Percentiles rank a stretch among this genome's conserved stretches.
Conservation (phyloP, 2,113 vertebrate species). For the Hemichromis elongatus region DNA sequence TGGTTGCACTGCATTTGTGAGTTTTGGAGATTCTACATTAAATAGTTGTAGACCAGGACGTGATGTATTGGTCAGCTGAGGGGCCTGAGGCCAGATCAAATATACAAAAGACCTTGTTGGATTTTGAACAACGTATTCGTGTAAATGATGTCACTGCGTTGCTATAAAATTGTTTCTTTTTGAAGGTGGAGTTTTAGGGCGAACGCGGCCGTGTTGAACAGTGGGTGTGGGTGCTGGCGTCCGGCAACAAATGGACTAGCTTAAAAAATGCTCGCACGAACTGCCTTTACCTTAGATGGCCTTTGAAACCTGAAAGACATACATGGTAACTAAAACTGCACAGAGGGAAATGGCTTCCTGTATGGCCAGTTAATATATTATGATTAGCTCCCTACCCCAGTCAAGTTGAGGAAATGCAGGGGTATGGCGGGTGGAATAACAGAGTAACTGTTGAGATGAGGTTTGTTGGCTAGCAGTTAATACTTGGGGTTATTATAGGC, state of each 20-base stretch:
- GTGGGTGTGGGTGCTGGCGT: conserved; percentile 29
- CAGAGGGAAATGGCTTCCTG: conserved; percentile 52
- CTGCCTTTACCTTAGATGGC: conserved; percentile 58
- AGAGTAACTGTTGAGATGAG: conserved; percentile 43
- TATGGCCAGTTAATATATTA: conserved; percentile 61
- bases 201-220: conserved; percentile 50
- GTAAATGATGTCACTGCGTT: conserved; percentile 87
- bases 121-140: conserved; percentile 89
- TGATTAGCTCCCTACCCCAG: conserved; percentile 41
- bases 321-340: conserved; percentile 30
- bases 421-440: conserved; percentile 35
- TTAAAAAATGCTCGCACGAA: conserved; percentile 24
- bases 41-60: conserved; percentile 89
- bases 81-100: conserved; percentile 91
- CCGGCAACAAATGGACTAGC: conserved; percentile 34
- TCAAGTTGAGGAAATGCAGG: conserved; percentile 48
- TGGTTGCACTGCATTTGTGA: conserved; percentile 90
- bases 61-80: conserved; percentile 86
- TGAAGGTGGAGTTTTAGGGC: conserved; percentile 54
- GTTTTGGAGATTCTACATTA: conserved; percentile 97
- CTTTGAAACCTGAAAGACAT: conserved; percentile 43
- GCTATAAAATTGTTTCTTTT: conserved; percentile 63
- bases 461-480: conserved; percentile 34
- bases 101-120: conserved; percentile 93
- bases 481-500: conserved; percentile 40